Base-by-base conservation (phyloP, 2,113 vertebrate species). In the Hippoglossus stenolepis region DNA sequence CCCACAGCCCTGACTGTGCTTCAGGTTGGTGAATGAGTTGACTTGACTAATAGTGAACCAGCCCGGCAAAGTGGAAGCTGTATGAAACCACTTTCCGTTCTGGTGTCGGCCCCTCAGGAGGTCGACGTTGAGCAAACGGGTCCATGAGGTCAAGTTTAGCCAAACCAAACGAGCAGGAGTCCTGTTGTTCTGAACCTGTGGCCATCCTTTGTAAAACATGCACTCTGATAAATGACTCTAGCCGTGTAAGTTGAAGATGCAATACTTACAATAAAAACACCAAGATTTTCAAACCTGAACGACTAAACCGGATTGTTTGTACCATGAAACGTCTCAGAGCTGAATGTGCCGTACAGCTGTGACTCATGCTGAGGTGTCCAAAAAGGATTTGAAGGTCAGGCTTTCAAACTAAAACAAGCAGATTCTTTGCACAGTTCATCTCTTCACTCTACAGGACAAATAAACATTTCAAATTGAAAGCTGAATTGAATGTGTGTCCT, bases 221-320 rank as follows among this genome's bases (percentile, higher is more conserved):
- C 92, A 92, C 89, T 94, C 91, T 87, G 87, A 85, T 54, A 85
- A 80, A 80, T 89, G 90, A 93, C 86, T 89, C 79, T 90, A 87
- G 86, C 70, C 65, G 86, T 94, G 85, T 90, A 90, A 82, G 91
- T 90, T 90, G 89, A 90, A 89, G 89, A 92, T 93, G 94, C 93
- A 95, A 93, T 93, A 92, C 91, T 93, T 93, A 90, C 79, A 93
- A 94, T 93, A 90, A 93, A 93, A 92, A 93, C 90, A 90, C 89
- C 66, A 86, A 92, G 90, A 93, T 91, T 94, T 91, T 90, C 89
- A 90, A 90, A 91, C 78, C 85, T 87, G 72, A 87, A 82, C 23
- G 68, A 59, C 61, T 79, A 49, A 51, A 21, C 20, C 0, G 14
- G 47, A 26, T 47, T 83, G 31, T 81, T 74, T 47, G 10, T 79